A percentile compares a stretch with the other conserved stretches of the same genome.
Evolutionary conservation across 2,797 vertebrate species (phyloP).

Genomic region (Danio choprae): DNA sequence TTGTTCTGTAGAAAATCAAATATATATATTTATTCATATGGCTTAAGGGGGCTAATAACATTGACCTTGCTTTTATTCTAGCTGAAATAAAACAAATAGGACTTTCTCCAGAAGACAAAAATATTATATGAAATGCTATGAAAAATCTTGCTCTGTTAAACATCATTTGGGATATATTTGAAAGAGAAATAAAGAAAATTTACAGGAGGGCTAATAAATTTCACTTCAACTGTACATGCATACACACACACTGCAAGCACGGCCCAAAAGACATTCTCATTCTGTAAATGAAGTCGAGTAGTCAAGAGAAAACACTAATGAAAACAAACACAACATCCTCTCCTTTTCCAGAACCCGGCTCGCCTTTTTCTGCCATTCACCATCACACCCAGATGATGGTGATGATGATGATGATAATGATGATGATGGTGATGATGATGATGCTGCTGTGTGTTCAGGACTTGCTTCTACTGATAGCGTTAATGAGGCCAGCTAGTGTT

Average conservation of each 20-base stretch:
- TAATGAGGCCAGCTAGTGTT: slow-evolving; percentile 69
- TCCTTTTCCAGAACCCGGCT: slow-evolving; percentile 10
- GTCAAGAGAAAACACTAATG: neutral
- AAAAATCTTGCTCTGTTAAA: too few relatives aligned
- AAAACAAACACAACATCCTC: neutral
- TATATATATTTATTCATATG: too few relatives aligned
- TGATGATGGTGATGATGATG: slow-evolving; percentile 7
- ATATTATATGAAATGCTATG: too few relatives aligned
- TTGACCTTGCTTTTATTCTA: too few relatives aligned
- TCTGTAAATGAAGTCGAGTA: neutral
- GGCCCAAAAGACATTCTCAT: neutral
- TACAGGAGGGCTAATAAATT: too few relatives aligned
- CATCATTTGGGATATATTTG: too few relatives aligned
- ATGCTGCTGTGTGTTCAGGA: slow-evolving; percentile 39
- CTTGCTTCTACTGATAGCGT: slow-evolving; percentile 55
- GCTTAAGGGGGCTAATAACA: too few relatives aligned
- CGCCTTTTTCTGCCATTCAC: slow-evolving; percentile 18
- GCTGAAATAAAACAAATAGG: too few relatives aligned
- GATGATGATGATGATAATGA: neutral
- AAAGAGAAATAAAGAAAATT: too few relatives aligned
- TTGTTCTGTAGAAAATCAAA: too few relatives aligned
- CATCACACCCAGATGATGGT: neutral
- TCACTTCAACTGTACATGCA: too few relatives aligned
- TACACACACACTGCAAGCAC: neutral
- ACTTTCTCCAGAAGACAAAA: too few relatives aligned